Evolutionary conservation across 2,113 vertebrate species (phyloP).

Genomic region (Neodontobutis hainanensis): DNA sequence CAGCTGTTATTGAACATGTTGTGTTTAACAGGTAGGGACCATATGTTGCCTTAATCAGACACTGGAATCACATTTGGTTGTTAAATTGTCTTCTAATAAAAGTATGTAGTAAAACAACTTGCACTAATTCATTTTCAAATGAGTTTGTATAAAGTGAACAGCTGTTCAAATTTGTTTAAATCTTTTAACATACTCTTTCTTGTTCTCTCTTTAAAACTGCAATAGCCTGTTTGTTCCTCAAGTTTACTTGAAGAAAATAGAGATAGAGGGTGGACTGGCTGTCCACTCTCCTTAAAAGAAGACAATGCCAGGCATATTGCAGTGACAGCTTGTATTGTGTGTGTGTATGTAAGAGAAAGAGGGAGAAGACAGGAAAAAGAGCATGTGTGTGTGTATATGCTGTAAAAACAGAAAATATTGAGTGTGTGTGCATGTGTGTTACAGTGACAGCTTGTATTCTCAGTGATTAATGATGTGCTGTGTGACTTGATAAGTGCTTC

Average conservation of each 20-base stretch:
- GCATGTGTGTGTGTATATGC: slow-evolving; percentile 38
- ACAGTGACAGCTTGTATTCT: slow-evolving; percentile 86
- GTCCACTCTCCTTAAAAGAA: slow-evolving; percentile 89
- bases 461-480: slow-evolving; percentile 99
- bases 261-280: slow-evolving; percentile 78
- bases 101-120: slow-evolving; percentile 73
- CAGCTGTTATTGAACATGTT: slow-evolving; percentile 58
- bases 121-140: slow-evolving; percentile 70
- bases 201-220: slow-evolving; percentile 45
- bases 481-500: slow-evolving; percentile 99
- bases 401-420: slow-evolving; percentile 63
- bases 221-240: slow-evolving; percentile 64
- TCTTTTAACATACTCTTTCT: slow-evolving; percentile 59
- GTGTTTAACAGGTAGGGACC: slow-evolving; percentile 76
- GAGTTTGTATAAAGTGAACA: slow-evolving; percentile 65
- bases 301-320: slow-evolving; percentile 91
- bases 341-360: slow-evolving; percentile 36
- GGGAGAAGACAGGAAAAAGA: slow-evolving; percentile 33
- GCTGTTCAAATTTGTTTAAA: slow-evolving; percentile 70
- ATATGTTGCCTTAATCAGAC: slow-evolving; percentile 76
- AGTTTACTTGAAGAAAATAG: slow-evolving; percentile 70
- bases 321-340: slow-evolving; percentile 89
- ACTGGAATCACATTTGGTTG: slow-evolving; percentile 72
- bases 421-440: slow-evolving; percentile 41
- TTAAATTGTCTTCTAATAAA: slow-evolving; percentile 77